phyloP scores from a whole-genome alignment of 2,888 invertebrate species.

The Tribolium freemani region DNA sequence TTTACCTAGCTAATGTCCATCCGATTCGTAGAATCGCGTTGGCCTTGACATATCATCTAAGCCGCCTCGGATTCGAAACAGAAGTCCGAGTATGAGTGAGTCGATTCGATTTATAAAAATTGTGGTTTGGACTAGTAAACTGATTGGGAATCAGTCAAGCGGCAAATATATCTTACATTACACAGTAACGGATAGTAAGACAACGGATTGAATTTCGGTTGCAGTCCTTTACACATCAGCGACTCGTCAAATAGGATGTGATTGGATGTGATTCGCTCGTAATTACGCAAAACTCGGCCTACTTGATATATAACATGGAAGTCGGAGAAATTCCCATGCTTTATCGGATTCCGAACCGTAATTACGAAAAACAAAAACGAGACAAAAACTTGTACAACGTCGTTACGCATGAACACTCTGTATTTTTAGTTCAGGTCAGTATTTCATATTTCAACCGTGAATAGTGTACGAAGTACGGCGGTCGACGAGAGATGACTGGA shows the following conservation, averaged over 20 bases:
- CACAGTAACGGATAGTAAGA: constrained; percentile 66
- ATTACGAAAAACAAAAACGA: constrained; percentile 45
- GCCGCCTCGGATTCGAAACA: no score
- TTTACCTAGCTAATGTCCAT: not conserved
- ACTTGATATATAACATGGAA: not conserved
- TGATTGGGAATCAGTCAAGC: constrained; percentile 66
- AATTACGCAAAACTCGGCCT: constrained; percentile 22
- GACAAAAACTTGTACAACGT: constrained; percentile 47
- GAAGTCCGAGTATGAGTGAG: not conserved
- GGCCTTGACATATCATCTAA: no score
- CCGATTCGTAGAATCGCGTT: no score
- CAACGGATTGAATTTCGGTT: constrained; percentile 67
- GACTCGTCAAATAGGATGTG: constrained; percentile 59
- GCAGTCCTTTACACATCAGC: constrained; percentile 62
- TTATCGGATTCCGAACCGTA: constrained; percentile 25
- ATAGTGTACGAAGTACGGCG: constrained; percentile 7
- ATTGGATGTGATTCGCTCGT: constrained; percentile 17
- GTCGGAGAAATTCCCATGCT: constrained; percentile 31
- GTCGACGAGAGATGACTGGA: constrained; percentile 29
- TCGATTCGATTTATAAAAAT: constrained; percentile 57
- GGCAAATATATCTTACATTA: constrained; percentile 69
- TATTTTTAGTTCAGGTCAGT: constrained; percentile 48
- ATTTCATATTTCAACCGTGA: constrained; percentile 39
- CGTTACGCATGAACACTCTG: constrained; percentile 53
- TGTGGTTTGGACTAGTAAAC: constrained; percentile 64